Base-by-base conservation (phyloP, 2,797 vertebrate species). In the Coendou prehensilis region DNA sequence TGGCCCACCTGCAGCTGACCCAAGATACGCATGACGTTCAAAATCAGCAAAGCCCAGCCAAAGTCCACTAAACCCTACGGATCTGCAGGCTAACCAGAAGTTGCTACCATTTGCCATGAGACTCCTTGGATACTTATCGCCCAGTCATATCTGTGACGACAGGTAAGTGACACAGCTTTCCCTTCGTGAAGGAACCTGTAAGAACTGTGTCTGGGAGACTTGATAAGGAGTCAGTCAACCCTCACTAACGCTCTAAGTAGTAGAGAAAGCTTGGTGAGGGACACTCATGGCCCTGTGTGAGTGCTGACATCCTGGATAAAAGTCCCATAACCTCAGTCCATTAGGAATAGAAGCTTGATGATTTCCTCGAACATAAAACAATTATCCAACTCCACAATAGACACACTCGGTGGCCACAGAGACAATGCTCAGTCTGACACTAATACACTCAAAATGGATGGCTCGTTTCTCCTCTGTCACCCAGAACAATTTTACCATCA, bases 381-480 rank as follows among this genome's bases (percentile, higher is more conserved):
- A 92, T 37, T 75, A 33, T 67, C 83, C 83, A 78, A 47, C 54
- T 97, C 87, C n/a, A 26, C 95, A 91, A 92, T 17, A 97, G 87
- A 87, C 59, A 56, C 75, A 69, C 37, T 71, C 87, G 47, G 4
- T 37, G 37, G 56, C 63, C 83, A 93, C 87, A 64, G 57, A 94
- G 37, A 52, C 37, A 37, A 92, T 59, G 17, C 41, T 96, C 57
- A 52, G 56, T 14, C 1, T 59, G 82, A 91, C 93, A 97, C 81
- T 63, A 93, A 97, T 82, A 95, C 47, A 50, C 50, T 97, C 84
- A 76, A 41, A 78, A 78, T 88, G 92, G 91, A 93, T 2, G 0
- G 75, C 87, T 97, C 93, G 71, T 93, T n/a, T 97, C 91, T 76
- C 69, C 81, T 95, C 97, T 97, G 89, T 95, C 37, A 96, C 33